These are phyloP conservation scores for Calliopsis andreniformis DNA, from an alignment of 1,140 invertebrate genomes.

Conservation along the genomic window DNA sequence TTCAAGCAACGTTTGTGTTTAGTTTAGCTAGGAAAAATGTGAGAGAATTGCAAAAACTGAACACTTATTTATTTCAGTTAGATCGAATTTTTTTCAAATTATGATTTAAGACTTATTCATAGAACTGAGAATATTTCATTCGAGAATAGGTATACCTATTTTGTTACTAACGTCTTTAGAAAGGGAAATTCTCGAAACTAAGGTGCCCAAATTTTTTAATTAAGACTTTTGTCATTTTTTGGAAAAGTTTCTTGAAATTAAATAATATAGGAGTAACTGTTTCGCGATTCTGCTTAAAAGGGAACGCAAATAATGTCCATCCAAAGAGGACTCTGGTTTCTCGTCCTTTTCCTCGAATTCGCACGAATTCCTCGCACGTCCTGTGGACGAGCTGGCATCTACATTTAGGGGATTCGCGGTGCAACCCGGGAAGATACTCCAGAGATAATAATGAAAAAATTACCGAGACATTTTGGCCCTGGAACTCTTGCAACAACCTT, in stretches of 20 bases:
- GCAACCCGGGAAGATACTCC: conserved; percentile 30
- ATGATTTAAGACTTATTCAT: no score
- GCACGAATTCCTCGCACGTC: conserved; percentile 65
- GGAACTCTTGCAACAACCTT: neutral
- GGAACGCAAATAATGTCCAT: neutral
- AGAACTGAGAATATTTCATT: no score
- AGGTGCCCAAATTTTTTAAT: no score
- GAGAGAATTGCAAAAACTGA: no score
- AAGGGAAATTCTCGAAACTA: no score
- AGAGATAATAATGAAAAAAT: conserved; percentile 44
- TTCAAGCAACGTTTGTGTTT: neutral
- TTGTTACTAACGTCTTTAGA: no score
- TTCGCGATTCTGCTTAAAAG: neutral
- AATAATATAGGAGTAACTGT: neutral
- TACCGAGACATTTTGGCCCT: conserved; percentile 1
- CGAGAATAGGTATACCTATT: no score
- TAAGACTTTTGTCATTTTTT: no score
- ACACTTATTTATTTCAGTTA: no score
- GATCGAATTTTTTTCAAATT: no score
- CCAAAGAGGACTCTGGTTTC: conserved; percentile 34
- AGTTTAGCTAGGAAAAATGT: neutral
- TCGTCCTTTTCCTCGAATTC: conserved; percentile 55
- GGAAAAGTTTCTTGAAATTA: no score
- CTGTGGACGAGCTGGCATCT: conserved; percentile 53
- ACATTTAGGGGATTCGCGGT: conserved; percentile 37